A percentile compares a stretch with the other conserved stretches of the same genome.
phyloP scores from a whole-genome alignment of 2,113 vertebrate genomes.

The Phoenicopterus ruber region DNA sequence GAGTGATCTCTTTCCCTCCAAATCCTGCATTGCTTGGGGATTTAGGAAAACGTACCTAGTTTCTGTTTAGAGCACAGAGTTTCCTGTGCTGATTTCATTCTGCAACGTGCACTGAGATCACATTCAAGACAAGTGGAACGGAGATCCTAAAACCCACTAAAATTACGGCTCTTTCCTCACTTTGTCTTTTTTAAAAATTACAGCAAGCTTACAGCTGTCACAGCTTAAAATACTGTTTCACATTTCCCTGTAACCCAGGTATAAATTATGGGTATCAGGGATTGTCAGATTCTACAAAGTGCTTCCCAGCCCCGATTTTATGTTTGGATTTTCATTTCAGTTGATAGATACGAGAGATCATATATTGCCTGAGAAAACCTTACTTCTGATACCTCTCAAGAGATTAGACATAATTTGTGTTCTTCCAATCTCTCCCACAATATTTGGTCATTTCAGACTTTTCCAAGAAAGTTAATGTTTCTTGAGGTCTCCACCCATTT shows the following conservation, averaged over 20 bases:
- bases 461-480: slow-evolving; percentile 1
- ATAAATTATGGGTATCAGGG: neutral
- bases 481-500: slow-evolving; percentile 24
- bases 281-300: neutral
- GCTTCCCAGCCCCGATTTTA: neutral
- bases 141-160: neutral
- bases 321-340: neutral
- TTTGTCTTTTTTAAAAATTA: neutral
- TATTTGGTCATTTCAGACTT: neutral
- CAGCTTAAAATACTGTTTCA: neutral
- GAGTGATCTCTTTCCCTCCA: neutral
- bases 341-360: neutral
- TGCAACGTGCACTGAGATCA: neutral
- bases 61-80: neutral
- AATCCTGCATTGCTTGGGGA: neutral
- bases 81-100: neutral
- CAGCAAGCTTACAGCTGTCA: neutral
- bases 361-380: neutral
- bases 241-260: neutral
- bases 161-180: neutral
- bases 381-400: neutral
- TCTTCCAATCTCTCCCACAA: neutral
- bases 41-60: neutral
- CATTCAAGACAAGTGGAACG: neutral
- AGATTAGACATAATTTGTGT: neutral